Evolutionary conservation across 2,797 vertebrate species (phyloP).

Genomic region (Lacerta agilis): DNA sequence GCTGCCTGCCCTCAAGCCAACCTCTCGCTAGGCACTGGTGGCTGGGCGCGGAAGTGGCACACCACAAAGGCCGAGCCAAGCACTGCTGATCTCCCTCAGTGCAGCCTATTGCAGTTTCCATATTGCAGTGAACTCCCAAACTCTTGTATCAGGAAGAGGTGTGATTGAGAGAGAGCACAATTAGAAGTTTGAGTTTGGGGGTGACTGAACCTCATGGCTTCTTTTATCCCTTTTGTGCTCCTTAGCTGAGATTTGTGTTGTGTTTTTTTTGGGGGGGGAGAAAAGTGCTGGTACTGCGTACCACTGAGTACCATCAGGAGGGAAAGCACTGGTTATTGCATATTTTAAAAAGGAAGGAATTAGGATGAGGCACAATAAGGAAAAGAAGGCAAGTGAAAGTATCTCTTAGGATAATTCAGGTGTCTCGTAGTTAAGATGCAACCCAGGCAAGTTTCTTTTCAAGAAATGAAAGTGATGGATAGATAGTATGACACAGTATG

Average conservation of each 20-base stretch:
- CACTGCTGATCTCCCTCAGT: too few species aligned
- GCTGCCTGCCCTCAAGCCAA: slow-evolving; percentile 33
- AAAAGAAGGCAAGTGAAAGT: not conserved
- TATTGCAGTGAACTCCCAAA: slow-evolving; percentile 37
- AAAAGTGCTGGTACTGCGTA: too few species aligned
- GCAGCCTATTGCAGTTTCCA: not conserved
- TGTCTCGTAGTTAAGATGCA: not conserved
- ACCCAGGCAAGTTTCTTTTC: not conserved
- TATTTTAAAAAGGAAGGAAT: not conserved
- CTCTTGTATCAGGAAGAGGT: too few species aligned
- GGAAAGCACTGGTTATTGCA: too few species aligned
- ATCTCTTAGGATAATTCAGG: not conserved
- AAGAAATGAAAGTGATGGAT: not conserved
- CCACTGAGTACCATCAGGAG: too few species aligned
- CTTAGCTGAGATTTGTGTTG: too few species aligned
- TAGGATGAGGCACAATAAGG: not conserved
- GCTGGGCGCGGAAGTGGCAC: not conserved
- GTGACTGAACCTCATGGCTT: too few species aligned
- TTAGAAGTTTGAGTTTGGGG: too few species aligned
- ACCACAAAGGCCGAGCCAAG: slow-evolving; percentile 43
- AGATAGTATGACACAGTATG: not conserved
- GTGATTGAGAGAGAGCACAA: too few species aligned
- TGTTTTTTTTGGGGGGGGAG: too few species aligned
- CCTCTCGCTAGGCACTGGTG: slow-evolving; percentile 19
- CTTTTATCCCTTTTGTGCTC: too few species aligned